Conservation (phyloP, 1,140 invertebrate genomes). For the Colletes gigas region DNA sequence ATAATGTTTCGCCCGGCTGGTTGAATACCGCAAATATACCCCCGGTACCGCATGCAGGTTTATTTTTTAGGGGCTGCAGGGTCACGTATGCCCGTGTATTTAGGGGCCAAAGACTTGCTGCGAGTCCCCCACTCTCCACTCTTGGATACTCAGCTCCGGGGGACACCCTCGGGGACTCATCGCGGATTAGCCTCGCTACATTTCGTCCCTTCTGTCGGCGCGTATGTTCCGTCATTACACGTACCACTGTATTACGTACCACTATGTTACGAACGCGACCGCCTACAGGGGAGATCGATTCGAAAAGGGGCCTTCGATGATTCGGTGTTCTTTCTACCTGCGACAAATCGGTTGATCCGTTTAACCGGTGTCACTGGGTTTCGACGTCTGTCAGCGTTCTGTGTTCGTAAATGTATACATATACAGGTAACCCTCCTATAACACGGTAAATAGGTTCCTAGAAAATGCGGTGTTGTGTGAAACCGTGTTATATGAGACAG, state of each 20-base stretch:
- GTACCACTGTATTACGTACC: neutral
- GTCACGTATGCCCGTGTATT: conserved; percentile 9
- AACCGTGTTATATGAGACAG: too few species aligned
- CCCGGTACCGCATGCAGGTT: conserved; percentile 60
- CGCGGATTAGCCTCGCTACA: conserved; percentile 78
- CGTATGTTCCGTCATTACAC: conserved; percentile 71
- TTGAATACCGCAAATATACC: conserved; percentile 70
- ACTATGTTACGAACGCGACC: neutral
- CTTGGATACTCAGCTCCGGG: conserved; percentile 11
- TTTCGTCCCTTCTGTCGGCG: conserved; percentile 79
- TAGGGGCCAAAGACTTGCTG: conserved; percentile 24
- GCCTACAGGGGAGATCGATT: conserved; percentile 3
- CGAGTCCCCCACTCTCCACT: neutral
- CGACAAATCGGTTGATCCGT: conserved; percentile 46
- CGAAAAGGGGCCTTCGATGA: neutral
- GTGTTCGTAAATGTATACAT: too few species aligned
- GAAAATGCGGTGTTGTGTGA: too few species aligned
- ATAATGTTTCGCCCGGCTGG: conserved; percentile 74
- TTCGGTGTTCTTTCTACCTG: conserved; percentile 33
- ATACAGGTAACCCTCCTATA: too few species aligned
- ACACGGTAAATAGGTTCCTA: too few species aligned
- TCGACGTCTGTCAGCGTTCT: neutral
- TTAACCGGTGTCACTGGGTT: conserved; percentile 32
- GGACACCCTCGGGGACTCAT: conserved; percentile 51
- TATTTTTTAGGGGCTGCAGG: conserved; percentile 46